These are phyloP conservation scores for Chrysomela aeneicollis DNA, from an alignment of 2,888 invertebrate genomes.

Conservation along the genomic window DNA sequence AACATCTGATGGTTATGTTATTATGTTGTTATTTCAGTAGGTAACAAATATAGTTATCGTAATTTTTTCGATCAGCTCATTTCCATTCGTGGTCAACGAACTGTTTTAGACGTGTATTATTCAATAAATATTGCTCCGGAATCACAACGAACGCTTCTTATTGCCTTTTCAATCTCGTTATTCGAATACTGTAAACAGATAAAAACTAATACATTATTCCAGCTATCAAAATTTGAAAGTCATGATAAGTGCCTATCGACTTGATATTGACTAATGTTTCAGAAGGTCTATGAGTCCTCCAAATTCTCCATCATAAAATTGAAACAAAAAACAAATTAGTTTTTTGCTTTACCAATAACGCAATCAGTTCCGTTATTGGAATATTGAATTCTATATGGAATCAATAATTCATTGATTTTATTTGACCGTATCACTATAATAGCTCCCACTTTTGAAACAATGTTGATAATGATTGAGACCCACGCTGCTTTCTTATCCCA, in stretches of 20 bases:
- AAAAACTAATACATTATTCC: neutral
- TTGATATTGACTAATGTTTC: neutral
- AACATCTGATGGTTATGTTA: no score
- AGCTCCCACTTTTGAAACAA: slow-evolving; percentile 3
- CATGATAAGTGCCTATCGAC: neutral
- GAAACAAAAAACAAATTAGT: neutral
- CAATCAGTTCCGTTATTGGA: neutral
- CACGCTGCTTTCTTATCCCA: neutral
- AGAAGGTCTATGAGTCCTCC: neutral
- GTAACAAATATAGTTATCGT: no score
- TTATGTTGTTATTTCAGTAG: no score
- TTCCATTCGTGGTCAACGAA: no score
- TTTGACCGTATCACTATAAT: neutral
- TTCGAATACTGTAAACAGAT: neutral
- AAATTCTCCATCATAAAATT: neutral
- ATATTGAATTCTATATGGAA: neutral
- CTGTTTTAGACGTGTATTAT: no score
- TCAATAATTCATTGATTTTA: neutral
- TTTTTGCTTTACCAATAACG: neutral
- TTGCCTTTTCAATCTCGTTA: neutral
- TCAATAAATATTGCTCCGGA: no score
- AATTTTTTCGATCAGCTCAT: no score
- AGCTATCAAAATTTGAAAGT: neutral
- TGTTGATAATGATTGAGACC: neutral
- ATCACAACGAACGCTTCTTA: neutral